Evolutionary conservation across 92 coral and sea anemone species (phyloP), one percentile per base, ranked within the genome.

Genomic region (Virgularia gustaviana): DNA sequence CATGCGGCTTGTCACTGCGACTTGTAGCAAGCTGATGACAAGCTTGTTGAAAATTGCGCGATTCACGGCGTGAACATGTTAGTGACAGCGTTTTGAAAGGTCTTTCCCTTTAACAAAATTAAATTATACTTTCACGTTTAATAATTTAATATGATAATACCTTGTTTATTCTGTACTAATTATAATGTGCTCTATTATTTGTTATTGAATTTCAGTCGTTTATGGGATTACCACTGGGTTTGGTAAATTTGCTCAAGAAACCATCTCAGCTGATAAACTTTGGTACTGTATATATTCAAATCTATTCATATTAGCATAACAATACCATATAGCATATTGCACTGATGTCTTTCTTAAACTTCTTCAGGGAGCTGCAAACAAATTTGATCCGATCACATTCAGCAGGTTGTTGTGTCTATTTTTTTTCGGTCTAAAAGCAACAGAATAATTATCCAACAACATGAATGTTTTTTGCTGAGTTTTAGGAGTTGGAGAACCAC

Each of bases 191-290:
- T n/a, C n/a, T n/a, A n/a, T n/a, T n/a, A n/a, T n/a, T n/a, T n/a
- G n/a, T 27, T 22, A 23, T 31, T 35, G 16, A 13, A 79, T 63
- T 78, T 10, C 67, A 91, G 98, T 85, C 61, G 95, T 88, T 11
- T 92, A 92, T 78, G 98, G 98, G 15, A 89, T 92, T 13, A 92
- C 83, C 32, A 92, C 98, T 13, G 98, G 98, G n/a, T 92, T 92
- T 75, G 98, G 98, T 30, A 92, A 72, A 71, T 92, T 92, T 85
- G 96, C 96, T 31, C 83, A 79, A 49, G 90, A 89, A 31, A 85
- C 86, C 2, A 82, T 92, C 37, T 53, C 88, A 32, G 77, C 57
- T 24, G 90, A 87, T 0, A 85, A 90, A 8, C 79, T 91, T 13
- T 28, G 66, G 97, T 91, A 74, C n/a, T 36, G 95, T 82, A 27